Evolutionary conservation across 2,797 vertebrate genomes (phyloP).

Genomic region (Carcharodon carcharias): DNA sequence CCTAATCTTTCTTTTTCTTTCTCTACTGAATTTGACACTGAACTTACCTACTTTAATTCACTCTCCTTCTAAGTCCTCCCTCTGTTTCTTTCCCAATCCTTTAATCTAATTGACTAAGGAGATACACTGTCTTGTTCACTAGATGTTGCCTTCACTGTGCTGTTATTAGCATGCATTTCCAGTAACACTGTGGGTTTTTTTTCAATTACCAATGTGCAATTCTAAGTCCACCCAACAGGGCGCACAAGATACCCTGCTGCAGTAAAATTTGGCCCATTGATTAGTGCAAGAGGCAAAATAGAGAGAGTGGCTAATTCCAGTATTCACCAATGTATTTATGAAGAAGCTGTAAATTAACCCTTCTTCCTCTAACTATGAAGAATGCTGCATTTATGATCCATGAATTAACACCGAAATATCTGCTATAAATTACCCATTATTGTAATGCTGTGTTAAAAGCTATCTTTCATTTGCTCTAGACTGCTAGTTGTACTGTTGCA

Average conservation of each 20-base stretch:
- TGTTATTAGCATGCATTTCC: background rate
- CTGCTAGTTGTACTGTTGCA: slow-evolving; percentile 73
- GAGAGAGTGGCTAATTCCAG: background rate
- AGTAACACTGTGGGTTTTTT: background rate
- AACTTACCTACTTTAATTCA: no score
- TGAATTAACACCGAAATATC: background rate
- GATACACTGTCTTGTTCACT: no score
- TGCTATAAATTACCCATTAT: background rate
- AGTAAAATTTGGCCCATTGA: background rate
- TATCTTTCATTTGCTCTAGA: slow-evolving; percentile 51
- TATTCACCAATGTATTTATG: background rate
- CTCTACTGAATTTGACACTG: no score
- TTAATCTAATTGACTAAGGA: no score
- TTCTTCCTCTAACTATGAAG: background rate
- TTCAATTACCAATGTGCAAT: background rate
- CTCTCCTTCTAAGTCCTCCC: no score
- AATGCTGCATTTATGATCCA: background rate
- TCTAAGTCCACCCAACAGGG: background rate
- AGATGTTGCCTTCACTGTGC: no score
- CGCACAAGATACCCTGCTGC: background rate
- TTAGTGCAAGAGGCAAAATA: background rate
- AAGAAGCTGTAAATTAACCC: background rate
- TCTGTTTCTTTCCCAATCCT: no score
- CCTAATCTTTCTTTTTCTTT: no score
- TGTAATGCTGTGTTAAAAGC: slow-evolving; percentile 39